Conservation (phyloP, 2,797 vertebrate genomes). For the Pseudocheirus occidentalis region DNA sequence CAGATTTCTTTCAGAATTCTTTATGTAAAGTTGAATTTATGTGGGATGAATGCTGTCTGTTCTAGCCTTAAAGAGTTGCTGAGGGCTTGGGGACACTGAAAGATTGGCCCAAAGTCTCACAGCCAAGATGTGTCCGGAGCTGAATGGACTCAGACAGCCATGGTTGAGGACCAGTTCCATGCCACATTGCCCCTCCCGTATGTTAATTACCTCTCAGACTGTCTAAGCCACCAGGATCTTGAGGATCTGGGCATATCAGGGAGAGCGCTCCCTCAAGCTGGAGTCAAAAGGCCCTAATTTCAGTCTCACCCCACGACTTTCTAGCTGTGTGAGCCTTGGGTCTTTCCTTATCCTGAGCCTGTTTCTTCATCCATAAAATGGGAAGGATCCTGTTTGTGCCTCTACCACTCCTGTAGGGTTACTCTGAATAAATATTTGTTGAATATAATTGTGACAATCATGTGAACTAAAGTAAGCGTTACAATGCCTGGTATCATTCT, state of each 20-base stretch:
- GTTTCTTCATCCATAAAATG: too few species aligned
- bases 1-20: background rate
- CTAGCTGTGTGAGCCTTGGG: background rate
- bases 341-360: too few species aligned
- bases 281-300: too few species aligned
- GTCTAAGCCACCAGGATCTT: too few species aligned
- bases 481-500: background rate
- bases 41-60: too few species aligned
- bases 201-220: background rate
- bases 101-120: background rate
- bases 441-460: background rate
- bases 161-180: background rate
- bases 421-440: background rate
- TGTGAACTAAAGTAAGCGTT: background rate
- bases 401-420: too few species aligned
- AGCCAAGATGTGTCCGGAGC: background rate
- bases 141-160: background rate
- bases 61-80: too few species aligned
- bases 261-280: too few species aligned
- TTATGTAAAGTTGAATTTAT: too few species aligned
- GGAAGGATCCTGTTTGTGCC: too few species aligned
- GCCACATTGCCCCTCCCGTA: background rate
- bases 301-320: background rate
- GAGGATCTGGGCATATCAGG: background rate
- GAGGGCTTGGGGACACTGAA: background rate